phyloP scores from a whole-genome alignment of 1,140 invertebrate species.

The Luehdorfia chinensis region DNA sequence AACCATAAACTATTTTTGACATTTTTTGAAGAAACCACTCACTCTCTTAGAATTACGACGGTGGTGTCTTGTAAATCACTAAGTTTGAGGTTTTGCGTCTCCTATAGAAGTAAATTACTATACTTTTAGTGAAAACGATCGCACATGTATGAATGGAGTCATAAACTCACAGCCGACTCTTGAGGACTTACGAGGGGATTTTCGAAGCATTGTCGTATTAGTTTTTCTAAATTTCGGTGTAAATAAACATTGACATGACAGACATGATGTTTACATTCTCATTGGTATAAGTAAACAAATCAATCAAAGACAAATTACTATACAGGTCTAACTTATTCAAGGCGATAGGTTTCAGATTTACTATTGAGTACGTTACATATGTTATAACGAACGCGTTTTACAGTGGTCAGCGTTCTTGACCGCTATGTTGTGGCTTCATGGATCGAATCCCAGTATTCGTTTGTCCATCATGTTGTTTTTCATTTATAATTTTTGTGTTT shows the following conservation, averaged over 20 bases:
- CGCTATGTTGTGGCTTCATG: no score
- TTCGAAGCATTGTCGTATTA: slow-evolving; percentile 63
- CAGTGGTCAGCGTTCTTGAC: no score
- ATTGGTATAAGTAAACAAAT: slow-evolving; percentile 15
- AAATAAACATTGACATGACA: slow-evolving; percentile 52
- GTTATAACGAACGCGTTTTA: no score
- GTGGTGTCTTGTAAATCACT: slow-evolving; percentile 50
- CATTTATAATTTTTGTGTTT: no score
- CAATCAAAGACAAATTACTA: background rate
- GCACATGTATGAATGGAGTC: slow-evolving; percentile 59
- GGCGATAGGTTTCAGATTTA: no score
- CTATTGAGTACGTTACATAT: no score
- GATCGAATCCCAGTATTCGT: no score
- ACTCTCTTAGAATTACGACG: slow-evolving; percentile 55
- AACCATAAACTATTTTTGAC: slow-evolving; percentile 68
- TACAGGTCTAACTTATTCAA: background rate
- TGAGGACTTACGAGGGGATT: slow-evolving; percentile 40
- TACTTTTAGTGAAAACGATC: slow-evolving; percentile 61
- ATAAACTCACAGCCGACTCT: slow-evolving; percentile 45
- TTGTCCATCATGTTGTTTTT: no score
- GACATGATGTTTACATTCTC: background rate
- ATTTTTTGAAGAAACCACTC: slow-evolving; percentile 42
- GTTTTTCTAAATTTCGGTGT: slow-evolving; percentile 53
- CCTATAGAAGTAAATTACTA: slow-evolving; percentile 36
- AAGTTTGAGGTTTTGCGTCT: slow-evolving; percentile 57